Conservation (phyloP, 2,888 invertebrate genomes). For the Cosmia trapezina region DNA sequence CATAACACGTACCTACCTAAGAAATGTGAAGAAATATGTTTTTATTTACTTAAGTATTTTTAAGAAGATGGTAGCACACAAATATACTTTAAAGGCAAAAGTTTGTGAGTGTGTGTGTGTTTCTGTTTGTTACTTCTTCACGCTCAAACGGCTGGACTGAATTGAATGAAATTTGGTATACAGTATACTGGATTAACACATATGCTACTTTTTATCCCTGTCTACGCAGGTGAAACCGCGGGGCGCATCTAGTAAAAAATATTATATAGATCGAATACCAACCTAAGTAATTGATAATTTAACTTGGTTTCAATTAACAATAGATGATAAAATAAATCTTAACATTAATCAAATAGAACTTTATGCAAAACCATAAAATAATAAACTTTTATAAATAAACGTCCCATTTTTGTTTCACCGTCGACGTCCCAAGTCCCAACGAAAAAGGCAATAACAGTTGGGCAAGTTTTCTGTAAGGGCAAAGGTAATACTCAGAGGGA, state of each 20-base stretch:
- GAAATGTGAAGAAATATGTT: too few relatives aligned
- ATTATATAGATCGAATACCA: neutral
- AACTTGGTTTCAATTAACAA: constrained; percentile 7
- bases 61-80: neutral
- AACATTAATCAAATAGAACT: constrained; percentile 32
- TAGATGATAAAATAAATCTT: constrained; percentile 33
- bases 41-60: neutral
- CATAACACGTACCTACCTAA: neutral
- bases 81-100: too few relatives aligned
- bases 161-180: too few relatives aligned
- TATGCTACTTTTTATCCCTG: too few relatives aligned
- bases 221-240: too few relatives aligned
- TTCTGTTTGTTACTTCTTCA: too few relatives aligned
- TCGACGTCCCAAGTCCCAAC: constrained; percentile 74
- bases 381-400: constrained; percentile 58
- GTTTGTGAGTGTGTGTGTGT: too few relatives aligned
- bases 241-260: too few relatives aligned
- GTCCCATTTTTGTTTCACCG: constrained; percentile 58
- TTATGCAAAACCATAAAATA: constrained; percentile 55
- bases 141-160: too few relatives aligned
- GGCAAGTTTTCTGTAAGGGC: constrained; percentile 81
- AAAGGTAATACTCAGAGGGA: constrained; percentile 83
- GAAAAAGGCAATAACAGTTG: constrained; percentile 81
- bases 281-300: neutral
- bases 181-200: too few relatives aligned